These are phyloP conservation scores for Heliconius melpomene DNA, from an alignment of 1,140 invertebrate genomes.

Conservation along the genomic window DNA sequence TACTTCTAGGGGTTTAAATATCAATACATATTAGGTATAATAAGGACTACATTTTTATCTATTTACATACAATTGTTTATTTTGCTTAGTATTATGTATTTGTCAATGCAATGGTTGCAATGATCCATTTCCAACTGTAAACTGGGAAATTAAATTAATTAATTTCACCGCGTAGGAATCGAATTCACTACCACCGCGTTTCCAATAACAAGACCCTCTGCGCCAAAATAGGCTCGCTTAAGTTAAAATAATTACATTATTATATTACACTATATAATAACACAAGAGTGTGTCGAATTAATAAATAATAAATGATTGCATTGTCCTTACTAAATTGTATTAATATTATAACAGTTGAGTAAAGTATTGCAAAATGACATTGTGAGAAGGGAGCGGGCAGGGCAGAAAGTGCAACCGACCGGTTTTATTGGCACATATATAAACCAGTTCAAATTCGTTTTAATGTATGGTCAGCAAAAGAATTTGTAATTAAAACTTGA, in stretches of 20 bases:
- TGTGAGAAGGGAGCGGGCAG: conserved; percentile 42
- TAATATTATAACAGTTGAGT: conserved; percentile 25
- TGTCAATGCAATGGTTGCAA: too few relatives aligned
- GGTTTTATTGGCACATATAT: conserved; percentile 53
- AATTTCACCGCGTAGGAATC: too few relatives aligned
- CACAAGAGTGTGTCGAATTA: not conserved
- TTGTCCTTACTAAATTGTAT: conserved; percentile 18
- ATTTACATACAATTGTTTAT: too few relatives aligned
- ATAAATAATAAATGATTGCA: not conserved
- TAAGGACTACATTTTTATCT: too few relatives aligned
- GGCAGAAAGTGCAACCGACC: conserved; percentile 45
- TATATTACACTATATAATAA: not conserved
- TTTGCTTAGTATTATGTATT: too few relatives aligned
- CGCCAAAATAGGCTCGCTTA: not conserved
- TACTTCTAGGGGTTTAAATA: not conserved
- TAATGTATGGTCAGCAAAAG: not conserved
- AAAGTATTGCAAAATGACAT: conserved; percentile 45
- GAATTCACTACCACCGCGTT: too few relatives aligned
- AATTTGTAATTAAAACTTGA: not conserved
- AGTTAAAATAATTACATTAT: not conserved
- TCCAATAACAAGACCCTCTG: too few relatives aligned
- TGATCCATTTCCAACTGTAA: too few relatives aligned
- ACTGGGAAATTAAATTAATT: too few relatives aligned
- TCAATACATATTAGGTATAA: not conserved
- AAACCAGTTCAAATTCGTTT: conserved; percentile 50